These are phyloP conservation scores for Siniperca scherzeri DNA, from an alignment of 2,797 vertebrate species.

Conservation along the genomic window DNA sequence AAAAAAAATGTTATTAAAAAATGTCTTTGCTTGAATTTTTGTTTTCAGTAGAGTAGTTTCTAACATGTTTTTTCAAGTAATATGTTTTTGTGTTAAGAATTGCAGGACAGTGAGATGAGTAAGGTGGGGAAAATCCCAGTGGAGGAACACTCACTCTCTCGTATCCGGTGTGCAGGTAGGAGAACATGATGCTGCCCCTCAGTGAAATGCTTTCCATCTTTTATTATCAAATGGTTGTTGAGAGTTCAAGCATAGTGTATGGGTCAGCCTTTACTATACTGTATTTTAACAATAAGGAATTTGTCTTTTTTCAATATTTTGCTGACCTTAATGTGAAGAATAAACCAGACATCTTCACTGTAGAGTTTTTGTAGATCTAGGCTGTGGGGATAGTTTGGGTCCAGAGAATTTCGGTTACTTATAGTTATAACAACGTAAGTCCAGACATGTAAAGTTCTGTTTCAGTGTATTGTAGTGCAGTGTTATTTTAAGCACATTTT, in stretches of 20 bases:
- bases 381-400: neutral
- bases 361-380: neutral
- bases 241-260: neutral
- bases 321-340: neutral
- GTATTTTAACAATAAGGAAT: neutral
- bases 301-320: neutral
- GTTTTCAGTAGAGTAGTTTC: neutral
- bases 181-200: neutral
- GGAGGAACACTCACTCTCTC: slow-evolving; percentile 9
- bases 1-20: neutral
- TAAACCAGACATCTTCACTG: neutral
- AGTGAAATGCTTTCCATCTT: neutral
- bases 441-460: neutral
- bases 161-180: slow-evolving; percentile 75
- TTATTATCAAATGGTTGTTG: neutral
- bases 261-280: neutral
- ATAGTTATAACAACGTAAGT: neutral
- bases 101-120: slow-evolving; percentile 53
- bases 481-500: neutral
- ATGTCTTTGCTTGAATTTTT: neutral
- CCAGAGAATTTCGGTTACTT: neutral
- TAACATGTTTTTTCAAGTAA: slow-evolving; percentile 4
- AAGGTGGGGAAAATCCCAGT: neutral
- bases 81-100: slow-evolving; percentile 62
- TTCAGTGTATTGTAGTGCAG: neutral